Evolutionary conservation across 2,113 vertebrate species (phyloP), one percentile per base, ranked within the genome.

Genomic region (Phainopepla nitens): DNA sequence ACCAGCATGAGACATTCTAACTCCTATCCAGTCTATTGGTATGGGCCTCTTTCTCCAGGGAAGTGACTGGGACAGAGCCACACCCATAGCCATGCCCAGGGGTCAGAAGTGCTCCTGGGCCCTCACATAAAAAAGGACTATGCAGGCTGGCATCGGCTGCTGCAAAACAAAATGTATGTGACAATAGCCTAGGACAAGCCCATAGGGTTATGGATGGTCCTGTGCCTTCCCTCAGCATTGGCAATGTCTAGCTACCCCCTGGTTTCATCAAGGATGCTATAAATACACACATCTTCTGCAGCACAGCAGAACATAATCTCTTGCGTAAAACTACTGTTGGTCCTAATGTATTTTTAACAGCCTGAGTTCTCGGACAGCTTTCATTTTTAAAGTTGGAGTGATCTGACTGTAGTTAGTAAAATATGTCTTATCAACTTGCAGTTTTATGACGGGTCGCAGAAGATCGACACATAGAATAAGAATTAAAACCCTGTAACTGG

Each of bases 131-230:
- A 22, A 7, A 25, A 2, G 24, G 21, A 13, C 54, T 65, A 11
- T 47, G 21, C 33, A 87, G 65, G 27, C 9, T 19, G n/a, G 23
- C 18, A 53, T 70, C 33, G 61, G 13, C 15, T 86, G 47, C 68
- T 51, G 28, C 25, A 39, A 58, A 83, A 31, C 0, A 1, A 73
- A 83, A 50, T 23, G 3, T 27, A 10, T 1, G 0, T 57, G 42
- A 20, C 15, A 15, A 27, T 10, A 36, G 35, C 21, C 39, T 58
- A 42, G 17, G 41, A 61, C 13, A 73, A 69, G 13, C 11, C 25
- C 53, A n/a, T 54, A 77, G 21, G 57, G 24, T 61, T 69, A 45
- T 13, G 23, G 22, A 24, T 33, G 64, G 15, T 15, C 23, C 23
- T 86, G 64, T 87, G 33, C 56, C 41, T 82, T 36, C 13, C 65